phyloP scores from a whole-genome alignment of 2,113 vertebrate species.

The Sula dactylatra region DNA sequence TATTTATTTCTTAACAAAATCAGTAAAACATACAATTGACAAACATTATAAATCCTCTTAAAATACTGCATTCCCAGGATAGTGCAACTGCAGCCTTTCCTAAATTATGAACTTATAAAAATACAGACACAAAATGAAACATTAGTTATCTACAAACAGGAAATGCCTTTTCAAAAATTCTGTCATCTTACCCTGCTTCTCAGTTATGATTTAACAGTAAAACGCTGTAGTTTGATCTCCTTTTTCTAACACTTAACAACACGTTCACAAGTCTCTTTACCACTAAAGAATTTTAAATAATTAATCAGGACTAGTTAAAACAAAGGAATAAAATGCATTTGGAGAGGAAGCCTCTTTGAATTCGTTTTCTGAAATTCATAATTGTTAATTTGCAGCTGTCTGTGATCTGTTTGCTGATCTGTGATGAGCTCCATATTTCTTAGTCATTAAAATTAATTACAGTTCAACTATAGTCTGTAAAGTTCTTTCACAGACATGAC shows the following conservation, averaged over 20 bases:
- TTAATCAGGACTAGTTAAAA: conserved; percentile 1
- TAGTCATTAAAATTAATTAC: conserved; percentile 10
- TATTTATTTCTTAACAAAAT: not conserved
- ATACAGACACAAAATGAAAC: not conserved
- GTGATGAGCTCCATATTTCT: not conserved
- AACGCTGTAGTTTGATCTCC: not conserved
- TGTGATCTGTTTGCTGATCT: conserved; percentile 1
- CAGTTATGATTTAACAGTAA: not conserved
- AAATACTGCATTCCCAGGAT: not conserved
- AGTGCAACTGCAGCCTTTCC: not conserved
- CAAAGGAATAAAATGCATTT: not conserved
- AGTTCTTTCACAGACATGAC: not conserved
- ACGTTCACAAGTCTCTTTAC: not conserved
- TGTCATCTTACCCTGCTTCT: not conserved
- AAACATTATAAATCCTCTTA: not conserved
- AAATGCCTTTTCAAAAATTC: not conserved
- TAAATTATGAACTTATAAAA: not conserved
- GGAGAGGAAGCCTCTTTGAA: not conserved
- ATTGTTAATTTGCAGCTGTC: not conserved
- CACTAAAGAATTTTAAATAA: not conserved
- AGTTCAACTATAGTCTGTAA: not conserved
- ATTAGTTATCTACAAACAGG: not conserved
- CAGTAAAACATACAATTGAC: not conserved
- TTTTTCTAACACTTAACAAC: not conserved
- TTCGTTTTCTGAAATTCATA: not conserved